Percentiles rank a stretch among this genome's conserved stretches.
These are phyloP conservation scores for Rhagonycha fulva DNA, from an alignment of 2,888 invertebrate species.

Conservation along the genomic window DNA sequence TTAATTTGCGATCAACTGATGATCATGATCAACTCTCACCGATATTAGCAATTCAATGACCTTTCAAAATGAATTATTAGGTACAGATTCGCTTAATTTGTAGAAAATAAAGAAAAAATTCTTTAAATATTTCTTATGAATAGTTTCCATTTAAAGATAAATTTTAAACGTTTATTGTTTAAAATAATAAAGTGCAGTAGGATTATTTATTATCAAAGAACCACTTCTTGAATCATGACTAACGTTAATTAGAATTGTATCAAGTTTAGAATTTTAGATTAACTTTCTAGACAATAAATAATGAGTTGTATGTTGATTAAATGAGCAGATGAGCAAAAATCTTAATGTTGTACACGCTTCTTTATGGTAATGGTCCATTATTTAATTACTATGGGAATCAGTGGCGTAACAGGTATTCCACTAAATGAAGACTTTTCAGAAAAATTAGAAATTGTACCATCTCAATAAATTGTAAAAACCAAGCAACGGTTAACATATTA, in stretches of 20 bases:
- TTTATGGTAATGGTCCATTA: background rate
- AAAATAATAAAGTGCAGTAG: background rate
- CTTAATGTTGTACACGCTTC: background rate
- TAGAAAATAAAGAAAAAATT: background rate
- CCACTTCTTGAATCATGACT: background rate
- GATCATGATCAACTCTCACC: background rate
- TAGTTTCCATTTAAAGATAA: background rate
- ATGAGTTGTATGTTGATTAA: background rate
- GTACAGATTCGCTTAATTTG: background rate
- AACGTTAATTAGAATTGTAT: background rate
- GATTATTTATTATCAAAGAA: background rate
- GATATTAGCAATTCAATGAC: background rate
- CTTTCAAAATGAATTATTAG: background rate
- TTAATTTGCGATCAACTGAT: too few species aligned
- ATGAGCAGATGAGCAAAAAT: background rate
- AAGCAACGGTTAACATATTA: background rate
- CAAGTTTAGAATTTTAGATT: background rate
- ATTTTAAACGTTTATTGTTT: background rate
- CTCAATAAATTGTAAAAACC: too few species aligned
- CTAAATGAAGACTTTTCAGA: too few species aligned
- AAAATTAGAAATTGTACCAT: too few species aligned
- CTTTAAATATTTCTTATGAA: too few species aligned
- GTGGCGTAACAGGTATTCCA: background rate
- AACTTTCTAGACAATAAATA: background rate
- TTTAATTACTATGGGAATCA: background rate